phyloP scores from a whole-genome alignment of 1,140 invertebrate species.

The Drosophila subobscura region DNA sequence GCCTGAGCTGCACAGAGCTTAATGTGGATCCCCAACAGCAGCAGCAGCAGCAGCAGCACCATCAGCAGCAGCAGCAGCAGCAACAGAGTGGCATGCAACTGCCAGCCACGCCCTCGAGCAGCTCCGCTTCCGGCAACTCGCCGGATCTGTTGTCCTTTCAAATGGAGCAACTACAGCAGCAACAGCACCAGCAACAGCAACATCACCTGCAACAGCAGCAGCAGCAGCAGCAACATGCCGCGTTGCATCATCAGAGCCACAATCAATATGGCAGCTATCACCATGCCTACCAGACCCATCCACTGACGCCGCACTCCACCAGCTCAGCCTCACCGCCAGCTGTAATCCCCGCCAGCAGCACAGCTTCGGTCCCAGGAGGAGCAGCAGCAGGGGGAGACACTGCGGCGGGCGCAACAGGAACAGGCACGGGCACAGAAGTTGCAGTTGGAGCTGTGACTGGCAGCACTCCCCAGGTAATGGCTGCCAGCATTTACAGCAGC shows the following conservation, averaged over 20 bases:
- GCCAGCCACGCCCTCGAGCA: slow-evolving; percentile 64
- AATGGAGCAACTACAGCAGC: slow-evolving; percentile 59
- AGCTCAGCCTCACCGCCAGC: slow-evolving; percentile 53
- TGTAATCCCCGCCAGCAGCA: too few species aligned
- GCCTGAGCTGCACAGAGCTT: slow-evolving; percentile 55
- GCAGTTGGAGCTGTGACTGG: slow-evolving; percentile 1
- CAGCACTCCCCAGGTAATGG: slow-evolving; percentile 52
- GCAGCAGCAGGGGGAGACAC: slow-evolving; percentile 16
- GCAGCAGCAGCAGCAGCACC: slow-evolving; percentile 36
- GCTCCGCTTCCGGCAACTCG: slow-evolving; percentile 72
- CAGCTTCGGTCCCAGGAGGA: slow-evolving; percentile 9
- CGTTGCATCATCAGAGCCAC: slow-evolving; percentile 27
- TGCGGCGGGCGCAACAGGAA: slow-evolving; percentile 3
- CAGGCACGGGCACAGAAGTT: slow-evolving; percentile 2
- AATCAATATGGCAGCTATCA: slow-evolving; percentile 49
- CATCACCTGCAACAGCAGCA: slow-evolving; percentile 44
- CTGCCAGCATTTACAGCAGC: slow-evolving; percentile 68
- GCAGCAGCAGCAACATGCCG: slow-evolving; percentile 48
- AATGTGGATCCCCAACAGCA: slow-evolving; percentile 59
- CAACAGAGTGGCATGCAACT: slow-evolving; percentile 47
- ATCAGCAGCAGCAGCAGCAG: slow-evolving; percentile 41
- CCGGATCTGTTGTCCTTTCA: slow-evolving; percentile 67
- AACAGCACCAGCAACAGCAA: slow-evolving; percentile 44
- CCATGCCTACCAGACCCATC: slow-evolving; percentile 57
- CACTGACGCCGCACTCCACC: slow-evolving; percentile 58